Conservation (phyloP, 2,888 invertebrate genomes). For the Pimpla rufipes region DNA sequence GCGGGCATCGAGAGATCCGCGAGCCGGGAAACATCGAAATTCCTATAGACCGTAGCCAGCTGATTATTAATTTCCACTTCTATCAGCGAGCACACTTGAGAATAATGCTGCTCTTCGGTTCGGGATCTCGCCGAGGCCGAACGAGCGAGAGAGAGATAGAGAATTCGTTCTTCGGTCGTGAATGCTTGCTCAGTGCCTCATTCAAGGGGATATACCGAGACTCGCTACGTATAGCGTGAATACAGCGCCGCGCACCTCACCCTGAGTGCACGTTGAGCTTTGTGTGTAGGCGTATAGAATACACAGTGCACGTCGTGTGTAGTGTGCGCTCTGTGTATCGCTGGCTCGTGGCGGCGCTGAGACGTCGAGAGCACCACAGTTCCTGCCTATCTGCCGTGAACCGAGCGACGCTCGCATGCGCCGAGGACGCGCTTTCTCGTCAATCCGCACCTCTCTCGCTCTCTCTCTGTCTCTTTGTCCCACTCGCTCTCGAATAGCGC, state of each 20-base stretch:
- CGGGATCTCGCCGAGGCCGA: background rate
- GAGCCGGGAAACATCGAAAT: background rate
- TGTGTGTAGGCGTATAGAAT: conserved; percentile 1
- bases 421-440: conserved; percentile 29
- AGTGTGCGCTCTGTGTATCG: background rate
- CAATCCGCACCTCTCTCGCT: no score
- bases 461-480: background rate
- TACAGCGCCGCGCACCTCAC: background rate
- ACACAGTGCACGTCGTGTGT: background rate
- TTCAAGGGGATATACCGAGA: conserved; percentile 65
- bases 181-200: conserved; percentile 18
- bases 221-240: conserved; percentile 12
- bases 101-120: conserved; percentile 9
- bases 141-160: background rate
- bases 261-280: background rate
- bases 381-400: background rate
- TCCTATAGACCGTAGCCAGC: background rate
- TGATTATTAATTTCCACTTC: conserved; percentile 8
- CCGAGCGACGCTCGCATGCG: conserved; percentile 25
- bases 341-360: background rate
- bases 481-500: conserved; percentile 2
- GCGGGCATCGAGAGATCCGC: background rate
- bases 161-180: background rate
- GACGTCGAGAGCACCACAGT: background rate
- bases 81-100: background rate